Conservation (phyloP, 2,888 invertebrate species). For the Seira sanloemensis region DNA sequence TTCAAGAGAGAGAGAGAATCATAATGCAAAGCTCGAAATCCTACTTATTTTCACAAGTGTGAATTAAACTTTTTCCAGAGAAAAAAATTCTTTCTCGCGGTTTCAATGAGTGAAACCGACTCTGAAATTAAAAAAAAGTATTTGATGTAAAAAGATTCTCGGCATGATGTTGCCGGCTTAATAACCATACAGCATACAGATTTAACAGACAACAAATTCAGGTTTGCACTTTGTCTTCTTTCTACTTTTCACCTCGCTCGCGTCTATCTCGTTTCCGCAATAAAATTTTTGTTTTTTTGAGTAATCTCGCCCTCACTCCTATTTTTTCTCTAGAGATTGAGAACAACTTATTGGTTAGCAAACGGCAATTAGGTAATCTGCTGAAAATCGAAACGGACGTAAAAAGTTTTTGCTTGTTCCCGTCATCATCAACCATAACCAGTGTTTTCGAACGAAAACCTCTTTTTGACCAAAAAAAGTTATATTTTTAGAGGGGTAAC, state of each 20-base stretch:
- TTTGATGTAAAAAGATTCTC: no score
- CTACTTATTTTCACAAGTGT: background rate
- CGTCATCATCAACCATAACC: conserved; percentile 45
- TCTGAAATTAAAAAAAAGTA: background rate
- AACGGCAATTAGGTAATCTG: conserved; percentile 16
- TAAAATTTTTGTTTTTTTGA: no score
- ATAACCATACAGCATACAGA: conserved; percentile 2
- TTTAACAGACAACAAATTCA: no score
- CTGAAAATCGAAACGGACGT: conserved; percentile 16
- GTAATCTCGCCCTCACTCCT: conserved; percentile 5
- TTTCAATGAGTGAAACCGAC: background rate
- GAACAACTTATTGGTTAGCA: conserved; percentile 7
- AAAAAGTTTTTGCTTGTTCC: conserved; percentile 23
- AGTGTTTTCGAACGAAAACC: conserved; percentile 26
- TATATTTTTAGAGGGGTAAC: conserved; percentile 27
- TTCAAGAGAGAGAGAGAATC: no score
- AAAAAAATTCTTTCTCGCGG: no score
- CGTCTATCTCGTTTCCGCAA: conserved; percentile 11
- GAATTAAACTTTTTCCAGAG: background rate
- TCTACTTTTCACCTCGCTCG: background rate
- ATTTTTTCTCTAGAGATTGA: conserved; percentile 10
- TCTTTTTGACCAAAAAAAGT: conserved; percentile 9
- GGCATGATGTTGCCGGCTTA: conserved; percentile 7
- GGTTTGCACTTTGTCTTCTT: conserved; percentile 5
- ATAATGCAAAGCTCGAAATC: background rate